Base-by-base conservation (phyloP, 2,797 vertebrate species). In the Protonibea diacanthus region DNA sequence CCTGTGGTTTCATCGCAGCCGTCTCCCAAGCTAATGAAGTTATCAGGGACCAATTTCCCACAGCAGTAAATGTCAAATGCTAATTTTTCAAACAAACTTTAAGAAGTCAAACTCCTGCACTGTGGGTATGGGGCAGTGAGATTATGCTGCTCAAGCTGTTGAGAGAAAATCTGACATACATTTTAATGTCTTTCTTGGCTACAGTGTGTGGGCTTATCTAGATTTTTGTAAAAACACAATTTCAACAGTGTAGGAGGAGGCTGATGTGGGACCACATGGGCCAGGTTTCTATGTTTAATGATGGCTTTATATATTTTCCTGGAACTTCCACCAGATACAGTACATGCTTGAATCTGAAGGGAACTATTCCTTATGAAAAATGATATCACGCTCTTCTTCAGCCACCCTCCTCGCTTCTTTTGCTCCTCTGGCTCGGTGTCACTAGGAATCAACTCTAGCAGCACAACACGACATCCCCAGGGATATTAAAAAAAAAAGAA, bases 1-100 rank as follows among this genome's bases (percentile, higher is more conserved):
- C 78, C 76, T 52, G 13, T 44, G 42, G 81, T 48, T 76, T 76
- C 63, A 69, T 47, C 21, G 45, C 82, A 45, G 75, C 67, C 65
- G 66, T 74, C 70, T 78, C 66, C 59, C 53, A 58, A 63, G 51
- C 72, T 82, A 73, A 87, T 85, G 81, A 88, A 61, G 63, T 62
- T 79, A 82, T 76, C 51, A 40, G 47, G 67, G 78, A 72, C 59
- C 62, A 9, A n/a, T 81, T 81, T 61, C 51, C 51, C 48, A 48
- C 67, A 51, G 74, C 38, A 66, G 65, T 74, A 90, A 91, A 89
- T 90, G 85, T 83, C 86, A 90, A 88, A 89, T 87, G 86, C 78
- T 4, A 80, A 85, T 87, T 86, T 76, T 53, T 58, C 52, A 63
- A 82, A 70, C 71, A 45, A 11, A 60, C 58, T 49, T 21, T 74